Base-by-base conservation (phyloP, 1,140 invertebrate genomes). In the Megathymus violae region DNA sequence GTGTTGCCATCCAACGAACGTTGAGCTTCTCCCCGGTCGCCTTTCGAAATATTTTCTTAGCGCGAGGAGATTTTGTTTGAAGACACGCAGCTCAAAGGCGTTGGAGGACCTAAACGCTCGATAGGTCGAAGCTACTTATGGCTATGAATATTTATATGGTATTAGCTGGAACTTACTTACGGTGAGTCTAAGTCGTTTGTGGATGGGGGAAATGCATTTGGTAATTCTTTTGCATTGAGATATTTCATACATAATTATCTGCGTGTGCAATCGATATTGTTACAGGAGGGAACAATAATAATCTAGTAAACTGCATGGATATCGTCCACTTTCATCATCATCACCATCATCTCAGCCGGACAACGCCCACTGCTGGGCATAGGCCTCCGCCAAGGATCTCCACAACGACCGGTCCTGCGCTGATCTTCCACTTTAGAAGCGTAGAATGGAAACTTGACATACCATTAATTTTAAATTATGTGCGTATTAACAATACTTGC, bases 131-230 rank as follows among this genome's bases (percentile, higher is more conserved):
- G 81, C 81, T 89, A 82, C 84, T 87, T 89, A 87, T 79, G 75
- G 79, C 76, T 82, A 87, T 89, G 84, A 87, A 89, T 89, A 89
- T 89, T 89, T 87, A 89, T 87, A 82, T 82, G 76, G 70, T 88
- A 88, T 88, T 88, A 87, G 80, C 61, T 44, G 70, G 80, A 76
- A 73, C 72, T 73, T 64, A 69, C 74, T 78, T 44, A 67, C 69
- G 65, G 64, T 74, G 59, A 36, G 36, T 59, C 63, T 78, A 78
- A 78, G 74, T 71, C 22, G 65, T 41, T 44, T 58, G 15, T 36
- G 25, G 56, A 51, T 40, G n/a, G 13, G 44, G 43, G 51, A 59
- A 51, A 51, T 56, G 25, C 46, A 69, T 54, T 60, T 64, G 38
- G 40, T 38, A 34, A 60, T 52, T n/a, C n/a, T 10, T 40, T 44